These are phyloP conservation scores for Setophaga petechia DNA, from an alignment of 2,113 vertebrate species.

Conservation along the genomic window DNA sequence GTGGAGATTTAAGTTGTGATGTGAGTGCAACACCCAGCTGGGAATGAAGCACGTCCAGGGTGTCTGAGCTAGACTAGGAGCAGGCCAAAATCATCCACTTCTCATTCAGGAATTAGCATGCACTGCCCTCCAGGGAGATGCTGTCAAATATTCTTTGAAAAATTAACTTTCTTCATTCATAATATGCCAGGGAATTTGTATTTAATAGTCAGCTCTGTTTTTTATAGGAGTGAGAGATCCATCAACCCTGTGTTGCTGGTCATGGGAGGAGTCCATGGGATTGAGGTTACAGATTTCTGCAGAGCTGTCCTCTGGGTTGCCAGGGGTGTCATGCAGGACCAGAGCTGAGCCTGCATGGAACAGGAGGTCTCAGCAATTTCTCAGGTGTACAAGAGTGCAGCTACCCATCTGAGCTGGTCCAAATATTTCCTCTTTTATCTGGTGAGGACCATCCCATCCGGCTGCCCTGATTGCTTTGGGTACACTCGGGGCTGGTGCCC, in stretches of 20 bases:
- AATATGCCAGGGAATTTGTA: neutral
- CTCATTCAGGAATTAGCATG: neutral
- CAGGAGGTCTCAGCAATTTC: neutral
- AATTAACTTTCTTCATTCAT: neutral
- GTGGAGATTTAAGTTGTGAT: neutral
- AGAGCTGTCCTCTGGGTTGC: neutral
- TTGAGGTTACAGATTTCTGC: neutral
- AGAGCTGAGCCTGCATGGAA: neutral
- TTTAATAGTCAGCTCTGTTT: neutral
- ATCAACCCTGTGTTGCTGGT: neutral
- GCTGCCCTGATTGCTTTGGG: neutral
- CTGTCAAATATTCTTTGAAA: neutral
- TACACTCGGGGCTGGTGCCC: neutral
- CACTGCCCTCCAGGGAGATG: neutral
- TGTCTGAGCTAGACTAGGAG: neutral
- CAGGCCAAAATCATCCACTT: neutral
- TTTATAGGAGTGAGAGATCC: neutral
- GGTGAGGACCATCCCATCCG: neutral
- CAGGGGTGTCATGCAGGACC: fast-evolving
- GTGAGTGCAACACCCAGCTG: neutral
- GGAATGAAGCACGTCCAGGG: neutral
- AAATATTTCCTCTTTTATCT: neutral
- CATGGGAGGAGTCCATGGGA: neutral
- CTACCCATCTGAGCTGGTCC: neutral
- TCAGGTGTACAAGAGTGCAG: neutral